Percentiles rank a stretch among this genome's conserved stretches.
phyloP scores from a whole-genome alignment of 2,888 invertebrate genomes.

The Clivina fossor region DNA sequence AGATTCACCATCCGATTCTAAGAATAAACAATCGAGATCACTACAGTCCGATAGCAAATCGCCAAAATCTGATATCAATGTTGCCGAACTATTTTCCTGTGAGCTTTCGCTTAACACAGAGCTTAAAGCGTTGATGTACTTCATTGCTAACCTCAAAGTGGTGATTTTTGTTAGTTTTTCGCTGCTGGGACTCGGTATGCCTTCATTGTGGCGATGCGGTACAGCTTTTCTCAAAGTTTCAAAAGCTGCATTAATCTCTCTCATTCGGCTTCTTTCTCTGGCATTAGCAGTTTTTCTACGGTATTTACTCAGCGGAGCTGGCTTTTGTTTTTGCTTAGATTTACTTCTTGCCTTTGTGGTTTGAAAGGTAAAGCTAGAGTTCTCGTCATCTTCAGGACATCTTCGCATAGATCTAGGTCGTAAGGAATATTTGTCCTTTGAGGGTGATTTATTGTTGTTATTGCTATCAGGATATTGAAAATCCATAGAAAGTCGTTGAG shows the following conservation, averaged over 20 bases:
- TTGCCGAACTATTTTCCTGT: too few species aligned
- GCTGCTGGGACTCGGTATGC: constrained; percentile 50
- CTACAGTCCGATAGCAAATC: constrained; percentile 49
- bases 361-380: background rate
- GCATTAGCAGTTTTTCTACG: constrained; percentile 69
- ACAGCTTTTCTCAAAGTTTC: constrained; percentile 63
- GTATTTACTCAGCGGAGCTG: constrained; percentile 66
- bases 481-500: constrained; percentile 48
- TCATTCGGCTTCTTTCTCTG: constrained; percentile 66
- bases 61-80: constrained; percentile 32
- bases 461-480: constrained; percentile 46
- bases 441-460: constrained; percentile 48
- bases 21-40: constrained; percentile 44
- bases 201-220: constrained; percentile 49
- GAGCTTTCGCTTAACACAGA: constrained; percentile 47
- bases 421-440: constrained; percentile 52
- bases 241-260: constrained; percentile 69
- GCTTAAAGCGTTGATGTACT: constrained; percentile 61
- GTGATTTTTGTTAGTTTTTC: constrained; percentile 69
- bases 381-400: constrained; percentile 8
- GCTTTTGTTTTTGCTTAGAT: constrained; percentile 50
- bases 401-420: constrained; percentile 49
- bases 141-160: constrained; percentile 66
- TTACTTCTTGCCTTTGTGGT: background rate
- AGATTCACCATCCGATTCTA: constrained; percentile 49